Base-by-base conservation (phyloP, 2,888 invertebrate species). In the Tetrapedia diversipes region DNA sequence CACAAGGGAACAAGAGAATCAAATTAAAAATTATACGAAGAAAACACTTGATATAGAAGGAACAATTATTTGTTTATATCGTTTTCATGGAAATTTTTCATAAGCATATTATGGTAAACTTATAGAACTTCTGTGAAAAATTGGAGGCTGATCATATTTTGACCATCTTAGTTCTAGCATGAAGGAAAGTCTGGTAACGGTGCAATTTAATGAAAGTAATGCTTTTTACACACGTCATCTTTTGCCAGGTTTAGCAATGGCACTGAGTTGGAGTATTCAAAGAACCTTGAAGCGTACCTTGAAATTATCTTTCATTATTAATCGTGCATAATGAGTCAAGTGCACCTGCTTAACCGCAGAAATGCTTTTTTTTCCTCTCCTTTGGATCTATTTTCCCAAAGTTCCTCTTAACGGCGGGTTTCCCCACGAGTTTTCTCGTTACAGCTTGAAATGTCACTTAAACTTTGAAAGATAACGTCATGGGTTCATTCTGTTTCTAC, bases 301-400 rank as follows among this genome's bases (percentile, higher is more conserved):
- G 22, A 22, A 24, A 61, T 61, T 2, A 61, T 47, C 49, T 47
- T 24, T 27, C 47, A 11, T 34, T 61, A 16, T 47, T 61, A 61
- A 49, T 47, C 11, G n/a, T 7, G n/a, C 16, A 4, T 14, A 39
- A 57, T 19, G 57, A 27, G 14, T 57, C 7, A 11, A 57, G 32
- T 16, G 19, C 29, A 37, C 47, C n/a, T 47, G 47, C 14, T 34
- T n/a, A 11, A 16, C n/a, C 11, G 7, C 47, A 34, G 49, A 47
- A 37, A 14, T 37, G 47, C 10, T 14, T 34, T 19, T 34, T 22
- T 22, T 27, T 37, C 14, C 14, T 6, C 27, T 3, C 11, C 11
- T 11, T 61, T 61, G 3, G 16, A 24, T 47, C 7, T 49, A 1
- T 47, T 59, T 43, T 4, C 2, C 0, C 10, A 11, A 4, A 29